These are phyloP conservation scores for Anhinga anhinga DNA, from an alignment of 2,113 vertebrate species.

Conservation along the genomic window DNA sequence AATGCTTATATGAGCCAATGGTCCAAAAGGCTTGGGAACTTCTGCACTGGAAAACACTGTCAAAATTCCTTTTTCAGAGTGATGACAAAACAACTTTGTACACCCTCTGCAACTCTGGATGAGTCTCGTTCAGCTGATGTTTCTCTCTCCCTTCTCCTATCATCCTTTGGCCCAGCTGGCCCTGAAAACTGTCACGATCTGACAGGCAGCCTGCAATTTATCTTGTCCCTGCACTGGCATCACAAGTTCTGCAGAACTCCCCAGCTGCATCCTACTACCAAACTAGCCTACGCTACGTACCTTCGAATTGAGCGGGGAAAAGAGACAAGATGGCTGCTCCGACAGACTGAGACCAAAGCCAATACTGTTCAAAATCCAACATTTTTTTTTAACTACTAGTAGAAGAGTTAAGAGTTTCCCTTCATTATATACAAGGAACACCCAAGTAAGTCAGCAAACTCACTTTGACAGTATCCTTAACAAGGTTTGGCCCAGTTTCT, in stretches of 20 bases:
- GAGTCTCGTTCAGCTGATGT: not conserved
- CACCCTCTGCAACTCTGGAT: not conserved
- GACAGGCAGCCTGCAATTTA: not conserved
- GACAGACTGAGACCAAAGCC: not conserved
- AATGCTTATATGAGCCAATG: not conserved
- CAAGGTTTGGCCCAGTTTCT: not conserved
- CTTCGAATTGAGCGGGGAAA: not conserved
- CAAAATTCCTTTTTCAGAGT: not conserved
- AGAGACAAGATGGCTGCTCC: not conserved
- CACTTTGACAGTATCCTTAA: not conserved
- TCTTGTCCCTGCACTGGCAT: not conserved
- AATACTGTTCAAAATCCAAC: not conserved
- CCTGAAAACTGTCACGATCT: not conserved
- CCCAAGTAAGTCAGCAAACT: not conserved
- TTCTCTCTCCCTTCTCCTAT: not conserved
- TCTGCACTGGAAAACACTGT: not conserved
- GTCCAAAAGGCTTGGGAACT: not conserved
- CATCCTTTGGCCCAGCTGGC: not conserved
- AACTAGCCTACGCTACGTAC: not conserved
- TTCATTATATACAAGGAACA: not conserved
- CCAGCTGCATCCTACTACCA: not conserved
- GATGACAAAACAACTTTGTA: not conserved
- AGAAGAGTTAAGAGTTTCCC: not conserved
- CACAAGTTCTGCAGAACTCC: not conserved
- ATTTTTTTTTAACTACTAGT: not conserved